phyloP scores from a whole-genome alignment of 2,113 vertebrate genomes.

The Oxyura jamaicensis region DNA sequence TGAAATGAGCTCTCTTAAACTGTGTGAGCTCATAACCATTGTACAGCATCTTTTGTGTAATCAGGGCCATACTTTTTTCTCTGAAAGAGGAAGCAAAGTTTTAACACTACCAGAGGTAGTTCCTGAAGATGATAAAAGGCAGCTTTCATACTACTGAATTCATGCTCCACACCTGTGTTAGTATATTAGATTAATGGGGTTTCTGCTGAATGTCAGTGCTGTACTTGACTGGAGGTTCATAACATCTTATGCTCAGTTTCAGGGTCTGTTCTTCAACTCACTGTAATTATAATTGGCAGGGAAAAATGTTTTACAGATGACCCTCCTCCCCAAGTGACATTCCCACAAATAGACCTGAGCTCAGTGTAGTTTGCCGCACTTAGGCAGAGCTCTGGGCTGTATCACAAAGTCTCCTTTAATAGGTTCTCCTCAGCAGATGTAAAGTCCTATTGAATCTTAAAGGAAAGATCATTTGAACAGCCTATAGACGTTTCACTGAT shows the following conservation, averaged over 20 bases:
- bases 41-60: not conserved
- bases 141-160: slow-evolving; percentile 13
- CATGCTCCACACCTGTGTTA: not conserved
- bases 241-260: not conserved
- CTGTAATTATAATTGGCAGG: slow-evolving; percentile 35
- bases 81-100: not conserved
- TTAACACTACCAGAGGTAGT: not conserved
- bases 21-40: not conserved
- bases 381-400: slow-evolving; percentile 32
- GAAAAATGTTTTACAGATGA: slow-evolving; percentile 14
- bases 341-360: slow-evolving; percentile 28
- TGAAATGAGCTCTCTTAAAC: not conserved
- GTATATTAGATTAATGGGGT: slow-evolving; percentile 20
- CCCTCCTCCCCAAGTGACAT: slow-evolving; percentile 24
- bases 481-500: slow-evolving; percentile 24
- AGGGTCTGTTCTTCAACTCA: slow-evolving; percentile 24
- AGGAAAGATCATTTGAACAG: slow-evolving; percentile 49
- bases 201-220: slow-evolving; percentile 33
- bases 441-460: slow-evolving; percentile 55
- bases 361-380: not conserved
- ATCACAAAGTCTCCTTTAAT: slow-evolving; percentile 48
- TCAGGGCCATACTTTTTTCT: not conserved
- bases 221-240: slow-evolving; percentile 37
- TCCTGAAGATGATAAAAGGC: slow-evolving; percentile 9
- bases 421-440: not conserved